Evolutionary conservation across 2,113 vertebrate genomes (phyloP).

Genomic region (Smithornis capensis): DNA sequence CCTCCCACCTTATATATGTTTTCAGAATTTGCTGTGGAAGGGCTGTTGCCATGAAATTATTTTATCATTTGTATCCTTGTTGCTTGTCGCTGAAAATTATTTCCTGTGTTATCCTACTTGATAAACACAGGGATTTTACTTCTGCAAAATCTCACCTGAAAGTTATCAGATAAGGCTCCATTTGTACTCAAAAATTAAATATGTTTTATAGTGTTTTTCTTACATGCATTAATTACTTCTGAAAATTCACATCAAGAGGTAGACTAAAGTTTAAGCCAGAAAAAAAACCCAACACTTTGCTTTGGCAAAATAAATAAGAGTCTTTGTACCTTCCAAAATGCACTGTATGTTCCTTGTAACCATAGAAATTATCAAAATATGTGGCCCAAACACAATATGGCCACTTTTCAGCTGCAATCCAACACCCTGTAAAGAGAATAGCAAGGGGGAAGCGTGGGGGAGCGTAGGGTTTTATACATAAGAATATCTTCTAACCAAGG

Average conservation of each 20-base stretch:
- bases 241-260: neutral
- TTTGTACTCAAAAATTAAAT: neutral
- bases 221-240: neutral
- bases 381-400: neutral
- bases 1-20: neutral
- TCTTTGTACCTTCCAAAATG: neutral
- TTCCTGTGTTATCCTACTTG: neutral
- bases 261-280: neutral
- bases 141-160: neutral
- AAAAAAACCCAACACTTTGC: neutral
- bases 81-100: neutral
- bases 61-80: neutral
- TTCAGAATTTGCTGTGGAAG: neutral
- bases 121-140: neutral
- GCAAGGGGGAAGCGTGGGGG: neutral
- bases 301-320: neutral
- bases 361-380: neutral
- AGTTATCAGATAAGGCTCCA: neutral
- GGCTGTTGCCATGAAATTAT: neutral
- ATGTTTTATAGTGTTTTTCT: neutral
- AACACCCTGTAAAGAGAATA: neutral
- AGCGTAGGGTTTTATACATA: neutral
- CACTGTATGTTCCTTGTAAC: neutral
- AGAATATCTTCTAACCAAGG: neutral
- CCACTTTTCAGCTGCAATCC: neutral